Base-by-base conservation (phyloP, 1,140 invertebrate species). In the Cydia amplana region DNA sequence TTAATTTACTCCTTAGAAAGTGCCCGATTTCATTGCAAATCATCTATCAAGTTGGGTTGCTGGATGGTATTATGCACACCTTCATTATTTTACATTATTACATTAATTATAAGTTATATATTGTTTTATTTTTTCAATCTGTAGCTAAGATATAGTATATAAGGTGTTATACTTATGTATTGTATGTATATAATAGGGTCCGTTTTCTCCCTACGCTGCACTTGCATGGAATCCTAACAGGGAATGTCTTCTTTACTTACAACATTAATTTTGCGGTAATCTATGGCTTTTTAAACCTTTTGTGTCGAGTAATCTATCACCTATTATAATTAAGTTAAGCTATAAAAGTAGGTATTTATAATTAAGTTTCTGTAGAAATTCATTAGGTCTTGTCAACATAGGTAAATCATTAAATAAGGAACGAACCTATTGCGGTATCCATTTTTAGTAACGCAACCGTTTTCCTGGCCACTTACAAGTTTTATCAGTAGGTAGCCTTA, bases 181-280 rank as follows among this genome's bases (percentile, higher is more conserved):
- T 20, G 49, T 70, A 73, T 73, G 73, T 46, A 73, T 55, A 40
- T 70, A 60, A 73, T 74, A 43, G 46, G 51, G 3, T 72, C 12
- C 67, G 70, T 82, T 80, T 77, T 76, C 67, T 78, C 74, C 75
- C 77, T 74, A 78, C 74, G 80, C 82, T 77, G 82, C 82, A 79
- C 79, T 77, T 82, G 82, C 82, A 83, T 83, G 82, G 80, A 55
- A 75, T 80, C 16, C 25, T 81, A 78, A 78, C 80, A 82, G 80
- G 82, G 80, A 83, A 83, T 83, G 82, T 83, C 43, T 79, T 72
- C 74, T 18, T 70, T 70, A 70, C 65, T 70, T 70, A 70, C 65
- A 12, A 36, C 65, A n/a, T 40, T 70, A 70, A 70, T 70, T 70
- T 70, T 70, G 65, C 65, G 65, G 65, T 70, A 70, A 70, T 40